A percentile compares a stretch with the other conserved stretches of the same genome.
These are phyloP conservation scores for Drosophila santomea DNA, from an alignment of 1,140 invertebrate species.

Conservation along the genomic window DNA sequence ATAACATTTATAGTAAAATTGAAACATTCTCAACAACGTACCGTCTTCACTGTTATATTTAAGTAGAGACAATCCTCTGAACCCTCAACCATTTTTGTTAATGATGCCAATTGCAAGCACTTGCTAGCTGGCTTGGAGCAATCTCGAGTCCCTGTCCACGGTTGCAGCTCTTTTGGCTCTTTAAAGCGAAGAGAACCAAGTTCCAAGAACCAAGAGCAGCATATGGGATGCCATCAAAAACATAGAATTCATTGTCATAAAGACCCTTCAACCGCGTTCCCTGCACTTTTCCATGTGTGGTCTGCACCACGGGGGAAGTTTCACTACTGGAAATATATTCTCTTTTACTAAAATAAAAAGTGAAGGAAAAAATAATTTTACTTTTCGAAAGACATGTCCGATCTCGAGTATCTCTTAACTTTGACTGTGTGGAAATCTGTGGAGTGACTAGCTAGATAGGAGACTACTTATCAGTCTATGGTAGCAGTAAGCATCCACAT, in stretches of 20 bases:
- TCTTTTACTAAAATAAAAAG: too few species aligned
- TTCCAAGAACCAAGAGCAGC: too few species aligned
- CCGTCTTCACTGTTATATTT: conserved; percentile 84
- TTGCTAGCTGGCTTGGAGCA: conserved; percentile 54
- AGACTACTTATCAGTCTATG: conserved; percentile 10
- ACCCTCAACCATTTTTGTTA: conserved; percentile 63
- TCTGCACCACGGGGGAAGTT: conserved; percentile 49
- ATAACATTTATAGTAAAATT: neutral
- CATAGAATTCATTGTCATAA: conserved; percentile 63
- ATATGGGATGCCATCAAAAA: conserved; percentile 83
- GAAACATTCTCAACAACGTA: conserved; percentile 6
- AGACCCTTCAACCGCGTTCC: conserved; percentile 46
- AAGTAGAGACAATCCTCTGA: conserved; percentile 85
- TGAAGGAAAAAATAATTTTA: conserved; percentile 4
- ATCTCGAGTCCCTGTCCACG: conserved; percentile 59
- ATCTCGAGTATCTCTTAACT: neutral
- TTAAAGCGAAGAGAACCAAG: conserved; percentile 88
- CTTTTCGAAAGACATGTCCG: conserved; percentile 41
- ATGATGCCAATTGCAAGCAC: conserved; percentile 52
- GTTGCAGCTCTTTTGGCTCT: conserved; percentile 49
- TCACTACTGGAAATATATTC: conserved; percentile 6
- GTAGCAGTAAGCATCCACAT: neutral
- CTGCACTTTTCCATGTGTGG: conserved; percentile 58
- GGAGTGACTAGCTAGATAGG: conserved; percentile 8
- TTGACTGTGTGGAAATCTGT: neutral